Base-by-base conservation (phyloP, 2,797 vertebrate genomes). In the Cossypha caffra region DNA sequence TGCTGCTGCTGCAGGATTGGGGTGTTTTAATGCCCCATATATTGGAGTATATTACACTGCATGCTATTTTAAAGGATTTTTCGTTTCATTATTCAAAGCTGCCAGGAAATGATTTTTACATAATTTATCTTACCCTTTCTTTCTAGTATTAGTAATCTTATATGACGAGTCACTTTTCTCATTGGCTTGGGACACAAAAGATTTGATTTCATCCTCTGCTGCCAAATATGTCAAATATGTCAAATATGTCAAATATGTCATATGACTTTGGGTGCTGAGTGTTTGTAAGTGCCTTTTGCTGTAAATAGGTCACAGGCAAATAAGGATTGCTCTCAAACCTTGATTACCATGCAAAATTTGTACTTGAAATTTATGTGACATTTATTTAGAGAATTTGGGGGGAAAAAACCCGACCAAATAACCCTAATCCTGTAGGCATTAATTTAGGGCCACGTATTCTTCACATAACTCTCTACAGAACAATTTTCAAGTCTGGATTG, bases 371-470 rank as follows among this genome's bases (percentile, higher is more conserved):
- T 10, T 28, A 40, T 28, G 19, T 50, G 24, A 13, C 21, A 29
- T 61, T 77, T 78, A 72, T 78, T 62, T 64, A 48, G 25, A 59
- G 17, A 80, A 37, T 9, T 58, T 62, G 7, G 2, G 14, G 42
- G 13, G 3, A 8, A 29, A 35, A 9, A 16, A 0, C 0, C 3
- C 9, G 19, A 13, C 4, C 17, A 59, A 40, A 17, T 13, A 31
- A 23, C 9, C 10, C 5, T 29, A 74, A 74, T 67, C 29, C 38
- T 75, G 6, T 25, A 81, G 7, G 35, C 11, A 35, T 57, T 66
- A 25, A 51, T 82, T 59, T 69, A 55, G 11, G 29, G 29, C 16
- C 59, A n/a, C 0, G 0, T 68, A 28, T 55, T 31, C 33, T 82
- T 73, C 37, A 25, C 8, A 69, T 59, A 73, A 28, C 10, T 80